Evolutionary conservation across 2,113 vertebrate genomes (phyloP).

Genomic region (Ellobius talpinus): DNA sequence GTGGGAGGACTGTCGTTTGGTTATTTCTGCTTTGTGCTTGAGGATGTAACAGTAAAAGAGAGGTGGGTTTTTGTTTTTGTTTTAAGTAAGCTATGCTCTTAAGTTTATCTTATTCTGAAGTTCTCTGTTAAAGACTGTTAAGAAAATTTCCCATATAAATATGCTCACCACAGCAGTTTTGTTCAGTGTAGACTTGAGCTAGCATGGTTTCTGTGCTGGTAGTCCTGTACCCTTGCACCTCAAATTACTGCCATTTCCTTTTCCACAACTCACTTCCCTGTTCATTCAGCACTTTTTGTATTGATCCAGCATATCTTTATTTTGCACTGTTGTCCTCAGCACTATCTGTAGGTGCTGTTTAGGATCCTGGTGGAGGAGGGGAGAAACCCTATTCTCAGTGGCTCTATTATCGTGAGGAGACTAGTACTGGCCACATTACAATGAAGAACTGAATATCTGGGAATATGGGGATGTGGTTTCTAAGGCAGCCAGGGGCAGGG

Average conservation of each 20-base stretch:
- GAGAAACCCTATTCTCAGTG: background rate
- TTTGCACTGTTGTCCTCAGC: background rate
- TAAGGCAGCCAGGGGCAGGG: background rate
- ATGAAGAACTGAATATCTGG: background rate
- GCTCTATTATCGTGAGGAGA: background rate
- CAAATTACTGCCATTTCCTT: slow-evolving; percentile 38
- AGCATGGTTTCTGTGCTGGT: background rate
- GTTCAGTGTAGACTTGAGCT: background rate
- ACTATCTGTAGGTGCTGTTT: background rate
- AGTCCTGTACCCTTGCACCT: background rate
- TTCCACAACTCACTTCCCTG: background rate
- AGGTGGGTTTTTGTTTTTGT: background rate
- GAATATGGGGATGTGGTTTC: background rate
- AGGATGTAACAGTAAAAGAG: background rate
- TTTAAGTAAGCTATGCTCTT: background rate
- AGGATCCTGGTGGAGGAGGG: background rate
- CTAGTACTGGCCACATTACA: background rate
- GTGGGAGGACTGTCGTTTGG: background rate
- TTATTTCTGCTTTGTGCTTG: slow-evolving; percentile 4
- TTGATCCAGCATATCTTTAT: background rate
- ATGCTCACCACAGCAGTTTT: background rate
- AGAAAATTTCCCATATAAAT: slow-evolving; percentile 25
- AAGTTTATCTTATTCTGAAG: slow-evolving; percentile 6
- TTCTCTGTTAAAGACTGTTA: background rate
- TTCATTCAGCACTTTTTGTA: background rate